Percentiles rank a stretch among this genome's conserved stretches.
These are phyloP conservation scores for Euleptes europaea DNA, from an alignment of 2,113 vertebrate species.

Conservation along the genomic window DNA sequence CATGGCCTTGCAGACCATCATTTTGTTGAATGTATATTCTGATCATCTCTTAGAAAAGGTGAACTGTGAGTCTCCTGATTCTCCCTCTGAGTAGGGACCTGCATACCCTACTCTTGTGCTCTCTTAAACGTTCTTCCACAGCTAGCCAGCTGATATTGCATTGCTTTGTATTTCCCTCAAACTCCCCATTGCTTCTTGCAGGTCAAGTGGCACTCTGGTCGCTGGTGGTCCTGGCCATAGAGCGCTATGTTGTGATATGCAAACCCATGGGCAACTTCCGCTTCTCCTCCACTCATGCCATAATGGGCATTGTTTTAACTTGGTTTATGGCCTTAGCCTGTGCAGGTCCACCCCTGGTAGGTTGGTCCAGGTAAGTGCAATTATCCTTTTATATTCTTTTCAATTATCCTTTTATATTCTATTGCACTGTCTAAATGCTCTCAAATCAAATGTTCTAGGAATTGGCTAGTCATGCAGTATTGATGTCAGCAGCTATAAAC, in stretches of 20 bases:
- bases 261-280: slow-evolving; percentile 85
- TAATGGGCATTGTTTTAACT: slow-evolving; percentile 75
- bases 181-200: not conserved
- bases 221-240: slow-evolving; percentile 79
- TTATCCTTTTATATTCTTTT: not conserved
- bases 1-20: not conserved
- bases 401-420: rapidly evolving
- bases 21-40: not conserved
- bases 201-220: slow-evolving; percentile 82
- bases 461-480: not conserved
- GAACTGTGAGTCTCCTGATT: too few relatives aligned
- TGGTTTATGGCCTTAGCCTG: slow-evolving; percentile 80
- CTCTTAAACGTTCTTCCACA: not conserved
- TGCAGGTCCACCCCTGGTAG: slow-evolving; percentile 75
- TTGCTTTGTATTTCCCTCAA: not conserved
- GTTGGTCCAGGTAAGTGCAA: slow-evolving; percentile 78
- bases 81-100: not conserved
- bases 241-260: slow-evolving; percentile 82
- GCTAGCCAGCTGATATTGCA: not conserved
- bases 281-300: slow-evolving; percentile 72
- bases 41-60: not conserved
- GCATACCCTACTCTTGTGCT: rapidly evolving
- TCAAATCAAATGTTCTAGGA: not conserved
- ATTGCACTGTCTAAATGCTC: not conserved
- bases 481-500: not conserved